Base-by-base conservation (phyloP, 37 sponge, comb jelly and placozoan genomes). In the Hormiphora californensis region DNA sequence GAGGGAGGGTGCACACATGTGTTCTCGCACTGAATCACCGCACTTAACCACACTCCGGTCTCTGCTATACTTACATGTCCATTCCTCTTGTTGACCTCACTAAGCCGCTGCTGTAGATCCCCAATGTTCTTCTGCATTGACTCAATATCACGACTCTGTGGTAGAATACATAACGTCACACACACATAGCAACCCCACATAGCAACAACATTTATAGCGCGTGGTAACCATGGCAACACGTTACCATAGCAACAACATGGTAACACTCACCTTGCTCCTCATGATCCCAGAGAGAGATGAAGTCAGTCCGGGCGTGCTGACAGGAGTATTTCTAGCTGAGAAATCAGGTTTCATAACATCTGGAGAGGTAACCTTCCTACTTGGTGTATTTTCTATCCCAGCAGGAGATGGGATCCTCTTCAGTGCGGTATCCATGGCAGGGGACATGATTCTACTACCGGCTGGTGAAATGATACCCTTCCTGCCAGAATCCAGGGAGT, bases 291-390 rank as follows among this genome's bases (percentile, higher is more conserved):
- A 73, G 1, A 73, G 81, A 36, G 81, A 73, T 1, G 36, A 32
- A 22, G 40, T 73, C 3, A 73, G 21, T 19, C 81, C 81, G 27
- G 81, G 81, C 5, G 81, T 73, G 44, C 46, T n/a, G 7, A 36
- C 81, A 2, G 81, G 81, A 3, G 81, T 73, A n/a, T 46, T 21
- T 43, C 43, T 73, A 25, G 43, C 44, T n/a, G n/a, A n/a, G 27
- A 73, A 73, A 46, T 73, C 81, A 39, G 81, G 81, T 33, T 73
- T 73, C 81, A 73, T 73, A 25, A 73, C 81, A 5, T 65, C 68
- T 8, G 31, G 38, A 22, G 28, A 23, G 22, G 12, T 73, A 4
- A 1, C 38, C n/a, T 40, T 36, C 1, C 28, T 22, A 23, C n/a
- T n/a, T n/a, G n/a, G n/a, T n/a, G n/a, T n/a, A n/a, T n/a, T n/a